Percentiles rank a stretch among this genome's conserved stretches.
phyloP scores from a whole-genome alignment of 2,797 vertebrate species.

The Catharus ustulatus region DNA sequence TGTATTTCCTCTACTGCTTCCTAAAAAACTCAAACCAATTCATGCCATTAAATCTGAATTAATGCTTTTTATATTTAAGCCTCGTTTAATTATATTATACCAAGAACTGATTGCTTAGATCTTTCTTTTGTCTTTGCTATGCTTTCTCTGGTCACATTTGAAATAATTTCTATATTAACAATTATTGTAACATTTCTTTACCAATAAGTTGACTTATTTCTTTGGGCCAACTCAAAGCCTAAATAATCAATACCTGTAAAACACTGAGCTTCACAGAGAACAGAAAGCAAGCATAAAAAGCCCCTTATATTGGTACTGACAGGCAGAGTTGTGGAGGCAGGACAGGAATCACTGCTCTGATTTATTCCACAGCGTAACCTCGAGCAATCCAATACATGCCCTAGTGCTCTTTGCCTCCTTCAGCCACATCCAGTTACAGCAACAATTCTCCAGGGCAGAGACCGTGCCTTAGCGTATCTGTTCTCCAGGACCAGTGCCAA shows the following conservation, averaged over 20 bases:
- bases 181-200: not conserved
- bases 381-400: not conserved
- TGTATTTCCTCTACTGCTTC: not conserved
- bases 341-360: not conserved
- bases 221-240: not conserved
- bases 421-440: not conserved
- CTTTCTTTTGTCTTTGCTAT: not conserved
- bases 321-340: not conserved
- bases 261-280: not conserved
- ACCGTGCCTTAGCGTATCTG: not conserved
- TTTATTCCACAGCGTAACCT: not conserved
- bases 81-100: not conserved
- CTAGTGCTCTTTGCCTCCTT: not conserved
- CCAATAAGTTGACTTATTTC: not conserved
- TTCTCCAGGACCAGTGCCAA: not conserved
- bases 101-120: not conserved
- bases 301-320: not conserved
- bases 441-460: not conserved
- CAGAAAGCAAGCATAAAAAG: not conserved
- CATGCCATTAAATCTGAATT: not conserved
- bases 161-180: not conserved
- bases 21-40: not conserved
- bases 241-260: slow-evolving; percentile 16
- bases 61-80: not conserved
- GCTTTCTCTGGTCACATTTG: not conserved